These are phyloP conservation scores for Uria lomvia DNA, from an alignment of 2,113 vertebrate species.

Conservation along the genomic window DNA sequence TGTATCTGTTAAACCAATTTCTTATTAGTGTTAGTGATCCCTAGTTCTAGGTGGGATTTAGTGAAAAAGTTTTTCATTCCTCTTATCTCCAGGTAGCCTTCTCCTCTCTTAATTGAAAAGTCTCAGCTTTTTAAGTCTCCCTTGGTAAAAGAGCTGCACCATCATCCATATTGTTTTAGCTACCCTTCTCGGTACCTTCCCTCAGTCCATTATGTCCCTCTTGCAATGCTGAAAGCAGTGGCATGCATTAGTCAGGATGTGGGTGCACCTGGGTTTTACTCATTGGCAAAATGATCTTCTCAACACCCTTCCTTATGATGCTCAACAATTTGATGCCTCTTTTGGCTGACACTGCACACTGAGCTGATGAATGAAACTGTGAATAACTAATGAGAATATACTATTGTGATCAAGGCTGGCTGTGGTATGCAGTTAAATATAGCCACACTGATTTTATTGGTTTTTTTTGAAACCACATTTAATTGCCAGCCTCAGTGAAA, in stretches of 20 bases:
- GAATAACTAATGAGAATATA: not conserved
- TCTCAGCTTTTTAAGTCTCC: not conserved
- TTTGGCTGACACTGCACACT: not conserved
- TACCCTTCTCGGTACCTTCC: not conserved
- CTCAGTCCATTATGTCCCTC: not conserved
- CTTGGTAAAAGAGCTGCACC: not conserved
- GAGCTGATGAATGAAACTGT: not conserved
- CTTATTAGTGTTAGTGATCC: not conserved
- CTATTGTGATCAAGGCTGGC: not conserved
- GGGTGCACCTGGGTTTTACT: not conserved
- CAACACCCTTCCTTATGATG: not conserved
- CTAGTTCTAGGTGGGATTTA: not conserved
- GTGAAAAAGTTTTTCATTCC: not conserved
- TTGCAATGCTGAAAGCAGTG: not conserved
- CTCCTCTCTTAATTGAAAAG: not conserved
- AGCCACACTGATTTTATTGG: not conserved
- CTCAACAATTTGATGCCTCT: not conserved
- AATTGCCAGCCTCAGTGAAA: not conserved
- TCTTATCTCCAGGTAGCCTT: not conserved
- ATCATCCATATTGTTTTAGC: not conserved
- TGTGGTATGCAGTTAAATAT: constrained; percentile 9
- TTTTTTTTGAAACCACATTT: not conserved
- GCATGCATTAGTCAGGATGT: not conserved
- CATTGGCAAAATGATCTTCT: not conserved
- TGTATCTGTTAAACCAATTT: not conserved